phyloP scores from a whole-genome alignment of 2,888 invertebrate species.

The Lysandra coridon region DNA sequence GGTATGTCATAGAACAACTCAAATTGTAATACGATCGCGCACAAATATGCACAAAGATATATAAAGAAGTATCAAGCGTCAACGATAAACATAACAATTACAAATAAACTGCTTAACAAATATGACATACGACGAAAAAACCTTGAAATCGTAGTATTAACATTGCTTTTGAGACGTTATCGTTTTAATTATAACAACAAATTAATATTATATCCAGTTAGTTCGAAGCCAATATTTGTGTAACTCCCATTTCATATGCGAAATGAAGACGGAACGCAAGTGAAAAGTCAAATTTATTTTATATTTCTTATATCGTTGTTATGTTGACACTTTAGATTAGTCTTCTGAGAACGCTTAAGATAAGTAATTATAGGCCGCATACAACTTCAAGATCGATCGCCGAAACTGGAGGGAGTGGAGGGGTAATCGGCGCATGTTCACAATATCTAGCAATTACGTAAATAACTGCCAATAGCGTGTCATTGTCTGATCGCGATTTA shows the following conservation, averaged over 20 bases:
- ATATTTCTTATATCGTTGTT: slow-evolving; percentile 21
- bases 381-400: background rate
- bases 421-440: background rate
- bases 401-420: background rate
- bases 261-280: slow-evolving; percentile 5
- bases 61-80: background rate
- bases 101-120: background rate
- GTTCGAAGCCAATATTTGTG: background rate
- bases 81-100: background rate
- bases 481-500: background rate
- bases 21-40: slow-evolving; percentile 6
- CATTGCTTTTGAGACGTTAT: background rate
- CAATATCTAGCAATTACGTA: background rate
- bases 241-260: slow-evolving; percentile 6
- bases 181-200: background rate
- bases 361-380: slow-evolving; percentile 9
- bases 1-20: background rate
- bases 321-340: slow-evolving; percentile 20
- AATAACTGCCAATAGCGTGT: background rate
- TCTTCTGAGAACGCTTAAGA: slow-evolving; percentile 15
- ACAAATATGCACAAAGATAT: slow-evolving; percentile 27
- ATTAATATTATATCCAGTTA: background rate
- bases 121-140: background rate
- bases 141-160: background rate
- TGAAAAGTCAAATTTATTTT: slow-evolving; percentile 5